phyloP scores from a whole-genome alignment of 2,113 vertebrate species.

The Chloropsis cyanopogon region DNA sequence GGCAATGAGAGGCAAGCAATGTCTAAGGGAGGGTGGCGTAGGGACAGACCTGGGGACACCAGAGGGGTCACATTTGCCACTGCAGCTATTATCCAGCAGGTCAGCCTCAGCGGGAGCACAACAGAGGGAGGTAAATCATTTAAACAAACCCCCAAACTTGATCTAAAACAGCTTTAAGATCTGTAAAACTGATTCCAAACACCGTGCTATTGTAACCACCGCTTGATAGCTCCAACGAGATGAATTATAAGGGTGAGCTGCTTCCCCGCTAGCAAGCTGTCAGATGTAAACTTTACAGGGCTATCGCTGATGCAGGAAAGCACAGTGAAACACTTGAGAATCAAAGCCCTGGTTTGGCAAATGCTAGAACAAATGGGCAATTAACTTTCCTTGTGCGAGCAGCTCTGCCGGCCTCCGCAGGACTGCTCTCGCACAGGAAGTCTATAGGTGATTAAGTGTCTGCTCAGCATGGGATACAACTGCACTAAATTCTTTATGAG shows the following conservation, averaged over 20 bases:
- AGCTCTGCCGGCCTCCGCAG: neutral
- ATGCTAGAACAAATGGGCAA: constrained; percentile 30
- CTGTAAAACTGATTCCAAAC: neutral
- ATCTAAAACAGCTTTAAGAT: constrained; percentile 10
- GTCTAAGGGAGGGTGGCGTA: neutral
- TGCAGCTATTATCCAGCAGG: neutral
- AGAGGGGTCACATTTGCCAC: neutral
- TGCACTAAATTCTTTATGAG: constrained; percentile 51
- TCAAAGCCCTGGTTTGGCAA: constrained; percentile 49
- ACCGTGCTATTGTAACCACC: neutral
- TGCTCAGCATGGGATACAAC: constrained; percentile 52
- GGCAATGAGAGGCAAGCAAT: neutral
- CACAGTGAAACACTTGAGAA: constrained; percentile 4
- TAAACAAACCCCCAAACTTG: neutral
- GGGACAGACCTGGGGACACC: neutral
- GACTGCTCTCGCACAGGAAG: constrained; percentile 34
- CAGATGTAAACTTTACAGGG: constrained; percentile 26
- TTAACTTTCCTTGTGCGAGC: neutral
- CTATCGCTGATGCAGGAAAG: neutral
- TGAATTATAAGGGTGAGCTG: constrained; percentile 8
- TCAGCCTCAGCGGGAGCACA: neutral
- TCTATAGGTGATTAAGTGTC: constrained; percentile 52
- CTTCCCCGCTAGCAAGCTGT: neutral
- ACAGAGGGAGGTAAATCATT: neutral
- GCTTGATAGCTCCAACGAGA: neutral